A percentile compares a stretch with the other conserved stretches of the same genome.
Evolutionary conservation across 2,113 vertebrate species (phyloP).

Genomic region (Lepidothrix coronata): DNA sequence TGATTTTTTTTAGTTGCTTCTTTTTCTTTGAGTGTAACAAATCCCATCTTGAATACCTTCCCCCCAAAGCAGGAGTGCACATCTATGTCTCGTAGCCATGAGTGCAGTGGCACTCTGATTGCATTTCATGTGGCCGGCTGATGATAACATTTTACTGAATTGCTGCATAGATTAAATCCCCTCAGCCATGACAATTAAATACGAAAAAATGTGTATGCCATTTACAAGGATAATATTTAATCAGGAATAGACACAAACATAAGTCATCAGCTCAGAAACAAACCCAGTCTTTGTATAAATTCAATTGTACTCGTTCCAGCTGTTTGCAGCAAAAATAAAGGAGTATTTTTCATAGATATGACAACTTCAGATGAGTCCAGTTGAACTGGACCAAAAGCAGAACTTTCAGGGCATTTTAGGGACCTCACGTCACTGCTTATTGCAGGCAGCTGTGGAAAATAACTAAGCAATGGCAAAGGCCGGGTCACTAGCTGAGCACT

Average conservation of each 20-base stretch:
- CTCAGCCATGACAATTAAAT: conserved; percentile 57
- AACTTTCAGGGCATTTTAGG: not conserved
- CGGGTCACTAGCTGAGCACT: not conserved
- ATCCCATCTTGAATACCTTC: not conserved
- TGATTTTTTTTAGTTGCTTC: not conserved
- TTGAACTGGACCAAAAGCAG: not conserved
- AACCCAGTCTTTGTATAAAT: conserved; percentile 43
- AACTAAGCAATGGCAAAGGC: not conserved
- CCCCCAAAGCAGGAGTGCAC: not conserved
- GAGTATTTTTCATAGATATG: not conserved
- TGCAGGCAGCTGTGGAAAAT: not conserved
- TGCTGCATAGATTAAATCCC: conserved; percentile 35
- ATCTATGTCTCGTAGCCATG: not conserved
- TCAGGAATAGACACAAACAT: conserved; percentile 62
- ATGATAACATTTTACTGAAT: conserved; percentile 41
- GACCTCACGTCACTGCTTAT: not conserved
- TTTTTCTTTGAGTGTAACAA: not conserved
- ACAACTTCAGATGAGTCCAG: not conserved
- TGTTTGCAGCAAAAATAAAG: conserved; percentile 5
- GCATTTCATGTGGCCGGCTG: not conserved
- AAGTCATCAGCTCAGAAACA: conserved; percentile 54
- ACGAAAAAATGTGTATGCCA: conserved; percentile 32
- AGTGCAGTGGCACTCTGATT: not conserved
- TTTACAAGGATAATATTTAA: conserved; percentile 62
- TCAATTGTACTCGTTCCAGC: conserved; percentile 50